A percentile compares a stretch with the other conserved stretches of the same genome.
Conservation (phyloP, 2,797 vertebrate species). For the Helarctos malayanus region DNA sequence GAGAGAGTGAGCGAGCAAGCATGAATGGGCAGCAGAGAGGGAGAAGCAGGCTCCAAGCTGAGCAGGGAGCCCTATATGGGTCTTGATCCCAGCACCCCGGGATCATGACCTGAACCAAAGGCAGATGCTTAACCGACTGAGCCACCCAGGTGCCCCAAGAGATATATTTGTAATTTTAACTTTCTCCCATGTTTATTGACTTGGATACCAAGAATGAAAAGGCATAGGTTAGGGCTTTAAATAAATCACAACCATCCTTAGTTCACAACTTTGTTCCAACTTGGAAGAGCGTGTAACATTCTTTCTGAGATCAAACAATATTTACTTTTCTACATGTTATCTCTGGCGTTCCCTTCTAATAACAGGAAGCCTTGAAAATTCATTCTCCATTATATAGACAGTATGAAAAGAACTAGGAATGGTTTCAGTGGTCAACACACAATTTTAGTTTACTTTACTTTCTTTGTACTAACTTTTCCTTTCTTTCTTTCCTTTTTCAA, state of each 20-base stretch:
- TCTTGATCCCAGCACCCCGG: not conserved
- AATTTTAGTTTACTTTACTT: not conserved
- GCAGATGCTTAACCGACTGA: not conserved
- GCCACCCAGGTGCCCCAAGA: not conserved
- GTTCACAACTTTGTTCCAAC: conserved; percentile 34
- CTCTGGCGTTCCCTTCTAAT: not conserved
- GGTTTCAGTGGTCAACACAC: not conserved
- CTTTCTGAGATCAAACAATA: conserved; percentile 36
- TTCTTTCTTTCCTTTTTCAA: not conserved
- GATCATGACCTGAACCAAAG: not conserved
- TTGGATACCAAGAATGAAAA: conserved; percentile 52
- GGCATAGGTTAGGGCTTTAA: conserved; percentile 5
- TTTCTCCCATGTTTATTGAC: not conserved
- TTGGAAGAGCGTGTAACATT: conserved; percentile 21
- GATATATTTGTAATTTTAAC: not conserved
- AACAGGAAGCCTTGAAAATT: conserved; percentile 33
- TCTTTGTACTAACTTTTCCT: not conserved
- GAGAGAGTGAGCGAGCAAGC: not conserved
- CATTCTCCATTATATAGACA: not conserved
- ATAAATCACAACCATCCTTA: conserved; percentile 31
- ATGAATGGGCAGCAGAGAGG: not conserved
- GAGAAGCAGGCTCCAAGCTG: not conserved
- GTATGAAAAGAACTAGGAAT: conserved; percentile 43
- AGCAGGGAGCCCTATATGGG: not conserved
- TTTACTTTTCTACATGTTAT: not conserved